Conservation (phyloP, 2,888 invertebrate genomes). For the Orthonevra nobilis region DNA sequence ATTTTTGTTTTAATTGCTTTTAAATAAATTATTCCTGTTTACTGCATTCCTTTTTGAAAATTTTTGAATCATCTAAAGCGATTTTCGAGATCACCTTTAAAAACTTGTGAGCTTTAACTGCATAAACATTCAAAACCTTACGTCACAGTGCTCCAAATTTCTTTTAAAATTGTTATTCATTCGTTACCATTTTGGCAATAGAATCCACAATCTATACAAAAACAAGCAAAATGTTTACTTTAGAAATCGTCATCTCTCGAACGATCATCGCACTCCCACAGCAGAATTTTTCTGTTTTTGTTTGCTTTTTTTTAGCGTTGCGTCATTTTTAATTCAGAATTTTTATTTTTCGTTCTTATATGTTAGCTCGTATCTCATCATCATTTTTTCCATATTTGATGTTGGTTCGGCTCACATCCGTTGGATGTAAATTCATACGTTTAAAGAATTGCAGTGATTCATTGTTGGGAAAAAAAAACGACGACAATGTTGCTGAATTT, state of each 20-base stretch:
- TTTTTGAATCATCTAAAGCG: too few species aligned
- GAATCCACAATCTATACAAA: too few species aligned
- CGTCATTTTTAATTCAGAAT: conserved; percentile 30
- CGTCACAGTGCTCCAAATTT: too few species aligned
- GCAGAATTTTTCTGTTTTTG: background rate
- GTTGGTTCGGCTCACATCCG: conserved; percentile 37
- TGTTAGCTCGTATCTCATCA: conserved; percentile 8
- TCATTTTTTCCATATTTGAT: background rate
- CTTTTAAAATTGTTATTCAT: too few species aligned
- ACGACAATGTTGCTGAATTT: background rate
- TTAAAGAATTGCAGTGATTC: background rate
- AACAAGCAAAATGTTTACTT: conserved; percentile 10
- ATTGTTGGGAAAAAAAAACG: conserved; percentile 6
- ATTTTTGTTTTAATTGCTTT: too few species aligned
- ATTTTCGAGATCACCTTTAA: too few species aligned
- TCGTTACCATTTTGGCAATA: too few species aligned
- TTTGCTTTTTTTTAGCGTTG: conserved; percentile 9
- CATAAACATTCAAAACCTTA: too few species aligned
- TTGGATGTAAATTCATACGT: too few species aligned
- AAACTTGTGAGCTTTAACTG: too few species aligned
- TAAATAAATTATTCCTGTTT: too few species aligned
- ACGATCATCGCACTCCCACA: background rate
- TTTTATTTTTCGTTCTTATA: background rate
- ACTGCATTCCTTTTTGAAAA: too few species aligned
- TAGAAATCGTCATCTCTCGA: background rate